phyloP scores from a whole-genome alignment of 2,113 vertebrate species.

The Thunnus maccoyii region DNA sequence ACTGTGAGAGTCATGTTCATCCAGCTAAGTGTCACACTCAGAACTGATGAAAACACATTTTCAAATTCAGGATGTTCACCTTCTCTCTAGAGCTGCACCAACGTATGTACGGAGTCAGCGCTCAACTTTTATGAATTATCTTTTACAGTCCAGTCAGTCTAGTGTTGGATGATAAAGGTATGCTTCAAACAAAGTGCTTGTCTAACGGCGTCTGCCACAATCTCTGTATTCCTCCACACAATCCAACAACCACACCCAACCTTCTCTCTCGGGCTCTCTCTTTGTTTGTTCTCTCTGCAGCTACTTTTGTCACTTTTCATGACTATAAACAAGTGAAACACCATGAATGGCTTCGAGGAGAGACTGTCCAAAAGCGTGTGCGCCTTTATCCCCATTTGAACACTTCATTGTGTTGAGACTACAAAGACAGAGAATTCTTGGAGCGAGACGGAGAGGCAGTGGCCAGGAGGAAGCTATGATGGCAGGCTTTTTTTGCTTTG shows the following conservation, averaged over 20 bases:
- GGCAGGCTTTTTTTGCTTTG: no score
- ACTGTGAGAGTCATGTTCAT: slow-evolving; percentile 26
- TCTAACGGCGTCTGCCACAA: no score
- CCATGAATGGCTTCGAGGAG: neutral
- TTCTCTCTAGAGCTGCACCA: neutral
- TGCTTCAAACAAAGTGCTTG: no score
- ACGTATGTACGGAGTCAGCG: neutral
- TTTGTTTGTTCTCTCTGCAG: no score
- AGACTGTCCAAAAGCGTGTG: neutral
- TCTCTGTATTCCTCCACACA: no score
- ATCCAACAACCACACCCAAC: no score
- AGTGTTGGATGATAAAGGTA: no score
- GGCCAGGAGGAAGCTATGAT: no score
- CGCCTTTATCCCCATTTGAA: no score
- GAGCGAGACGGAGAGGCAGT: no score
- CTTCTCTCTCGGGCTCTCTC: no score
- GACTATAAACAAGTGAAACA: neutral
- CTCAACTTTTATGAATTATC: no score
- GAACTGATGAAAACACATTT: neutral
- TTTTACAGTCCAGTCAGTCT: neutral
- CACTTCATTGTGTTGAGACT: neutral
- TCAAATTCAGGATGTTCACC: neutral
- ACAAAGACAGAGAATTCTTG: neutral
- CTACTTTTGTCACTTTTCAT: neutral
- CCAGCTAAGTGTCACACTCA: neutral